phyloP scores from a whole-genome alignment of 2,888 invertebrate species.

The Maniola hyperantus region DNA sequence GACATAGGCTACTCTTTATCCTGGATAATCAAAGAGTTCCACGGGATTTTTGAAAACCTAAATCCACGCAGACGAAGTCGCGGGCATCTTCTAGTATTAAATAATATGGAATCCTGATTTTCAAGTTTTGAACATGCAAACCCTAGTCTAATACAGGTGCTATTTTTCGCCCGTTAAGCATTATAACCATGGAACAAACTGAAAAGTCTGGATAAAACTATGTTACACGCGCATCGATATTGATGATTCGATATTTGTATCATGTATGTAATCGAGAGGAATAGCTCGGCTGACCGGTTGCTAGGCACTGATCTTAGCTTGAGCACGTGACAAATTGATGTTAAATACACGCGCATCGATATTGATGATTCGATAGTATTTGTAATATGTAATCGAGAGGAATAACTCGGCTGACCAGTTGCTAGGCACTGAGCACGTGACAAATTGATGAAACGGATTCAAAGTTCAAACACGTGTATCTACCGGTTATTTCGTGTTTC shows the following conservation, averaged over 20 bases:
- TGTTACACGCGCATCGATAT: neutral
- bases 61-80: no score
- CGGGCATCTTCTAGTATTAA: no score
- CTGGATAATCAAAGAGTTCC: no score
- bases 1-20: no score
- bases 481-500: no score
- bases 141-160: slow-evolving; percentile 4
- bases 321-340: slow-evolving; percentile 6
- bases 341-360: neutral
- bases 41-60: no score
- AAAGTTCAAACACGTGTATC: no score
- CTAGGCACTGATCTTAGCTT: neutral
- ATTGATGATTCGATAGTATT: neutral
- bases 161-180: neutral
- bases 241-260: slow-evolving; percentile 2
- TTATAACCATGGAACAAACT: neutral
- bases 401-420: neutral
- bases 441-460: no score
- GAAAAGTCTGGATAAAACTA: slow-evolving; percentile 1
- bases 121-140: neutral
- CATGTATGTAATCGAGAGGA: neutral
- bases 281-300: neutral
- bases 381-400: neutral
- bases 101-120: neutral
- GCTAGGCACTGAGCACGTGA: slow-evolving; percentile 10